These are phyloP conservation scores for Creontiades dilutus DNA, from an alignment of 2,888 invertebrate species.

Conservation along the genomic window DNA sequence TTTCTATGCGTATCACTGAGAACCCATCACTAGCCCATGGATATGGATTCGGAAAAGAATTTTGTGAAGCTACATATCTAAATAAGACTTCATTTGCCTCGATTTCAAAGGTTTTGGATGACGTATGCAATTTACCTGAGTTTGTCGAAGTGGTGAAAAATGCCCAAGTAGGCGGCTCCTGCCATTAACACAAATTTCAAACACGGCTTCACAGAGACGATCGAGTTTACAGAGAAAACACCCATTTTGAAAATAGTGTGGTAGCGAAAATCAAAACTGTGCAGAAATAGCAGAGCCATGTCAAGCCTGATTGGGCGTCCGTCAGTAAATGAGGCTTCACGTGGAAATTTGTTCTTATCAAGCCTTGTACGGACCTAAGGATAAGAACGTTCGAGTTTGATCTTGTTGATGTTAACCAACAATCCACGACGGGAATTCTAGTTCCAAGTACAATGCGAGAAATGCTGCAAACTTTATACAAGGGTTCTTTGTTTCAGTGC, in stretches of 20 bases:
- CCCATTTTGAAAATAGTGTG: not conserved
- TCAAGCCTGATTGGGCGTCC: conserved; percentile 4
- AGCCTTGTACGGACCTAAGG: too few species aligned
- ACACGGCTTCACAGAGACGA: not conserved
- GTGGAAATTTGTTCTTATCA: not conserved
- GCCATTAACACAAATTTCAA: conserved; percentile 12
- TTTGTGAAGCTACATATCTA: too few species aligned
- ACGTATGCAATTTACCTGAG: not conserved
- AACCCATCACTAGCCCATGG: too few species aligned
- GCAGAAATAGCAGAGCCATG: not conserved
- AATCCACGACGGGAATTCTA: too few species aligned
- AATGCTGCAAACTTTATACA: too few species aligned
- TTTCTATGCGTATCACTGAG: too few species aligned
- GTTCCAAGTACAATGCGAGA: too few species aligned
- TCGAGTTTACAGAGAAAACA: not conserved
- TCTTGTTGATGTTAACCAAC: not conserved
- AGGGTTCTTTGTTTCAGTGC: too few species aligned
- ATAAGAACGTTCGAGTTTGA: not conserved
- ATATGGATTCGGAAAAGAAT: too few species aligned
- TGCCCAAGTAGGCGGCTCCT: conserved; percentile 3
- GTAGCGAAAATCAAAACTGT: not conserved
- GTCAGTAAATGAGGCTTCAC: conserved; percentile 19
- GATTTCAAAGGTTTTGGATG: too few species aligned
- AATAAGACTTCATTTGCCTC: too few species aligned
- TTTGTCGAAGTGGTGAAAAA: conserved; percentile 43